A percentile compares a stretch with the other conserved stretches of the same genome.
These are phyloP conservation scores for Xylocampa areola DNA, from an alignment of 2,888 invertebrate species.

Conservation along the genomic window DNA sequence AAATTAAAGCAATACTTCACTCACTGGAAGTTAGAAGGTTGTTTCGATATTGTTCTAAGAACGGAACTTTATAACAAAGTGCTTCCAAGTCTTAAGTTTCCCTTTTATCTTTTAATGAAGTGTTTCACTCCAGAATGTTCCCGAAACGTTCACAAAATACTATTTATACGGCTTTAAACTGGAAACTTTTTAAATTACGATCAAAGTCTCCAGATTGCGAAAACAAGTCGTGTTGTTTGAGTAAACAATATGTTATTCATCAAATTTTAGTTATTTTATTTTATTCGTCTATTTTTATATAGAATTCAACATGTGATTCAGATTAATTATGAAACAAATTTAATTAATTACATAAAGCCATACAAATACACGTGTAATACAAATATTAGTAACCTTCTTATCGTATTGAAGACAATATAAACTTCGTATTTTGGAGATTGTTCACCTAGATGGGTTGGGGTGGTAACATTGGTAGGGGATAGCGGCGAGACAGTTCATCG, in stretches of 20 bases:
- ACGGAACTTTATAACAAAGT: conserved; percentile 57
- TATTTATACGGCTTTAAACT: conserved; percentile 52
- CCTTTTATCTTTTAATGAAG: conserved; percentile 71
- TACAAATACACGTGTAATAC: conserved; percentile 12
- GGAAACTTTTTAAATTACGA: conserved; percentile 51
- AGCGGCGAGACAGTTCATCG: conserved; percentile 82
- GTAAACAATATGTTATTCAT: conserved; percentile 24
- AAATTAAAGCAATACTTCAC: conserved; percentile 57
- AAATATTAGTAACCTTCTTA: conserved; percentile 25
- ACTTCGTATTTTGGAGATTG: conserved; percentile 43
- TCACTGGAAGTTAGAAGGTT: conserved; percentile 47
- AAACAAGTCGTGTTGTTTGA: conserved; percentile 35
- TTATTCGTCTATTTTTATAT: conserved; percentile 24
- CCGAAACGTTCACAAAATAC: conserved; percentile 44
- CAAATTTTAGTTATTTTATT: conserved; percentile 32
- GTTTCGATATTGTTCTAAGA: conserved; percentile 55
- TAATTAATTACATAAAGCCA: neutral
- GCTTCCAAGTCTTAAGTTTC: conserved; percentile 58
- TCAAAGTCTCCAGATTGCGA: conserved; percentile 48
- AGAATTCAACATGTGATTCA: conserved; percentile 19
- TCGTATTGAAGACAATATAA: conserved; percentile 27
- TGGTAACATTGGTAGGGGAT: conserved; percentile 51
- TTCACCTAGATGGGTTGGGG: conserved; percentile 47
- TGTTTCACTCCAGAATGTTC: conserved; percentile 58
- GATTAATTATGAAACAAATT: conserved; percentile 6